These are phyloP conservation scores for Globodera ellingtonae DNA, from an alignment of 1,140 invertebrate species.

Conservation along the genomic window DNA sequence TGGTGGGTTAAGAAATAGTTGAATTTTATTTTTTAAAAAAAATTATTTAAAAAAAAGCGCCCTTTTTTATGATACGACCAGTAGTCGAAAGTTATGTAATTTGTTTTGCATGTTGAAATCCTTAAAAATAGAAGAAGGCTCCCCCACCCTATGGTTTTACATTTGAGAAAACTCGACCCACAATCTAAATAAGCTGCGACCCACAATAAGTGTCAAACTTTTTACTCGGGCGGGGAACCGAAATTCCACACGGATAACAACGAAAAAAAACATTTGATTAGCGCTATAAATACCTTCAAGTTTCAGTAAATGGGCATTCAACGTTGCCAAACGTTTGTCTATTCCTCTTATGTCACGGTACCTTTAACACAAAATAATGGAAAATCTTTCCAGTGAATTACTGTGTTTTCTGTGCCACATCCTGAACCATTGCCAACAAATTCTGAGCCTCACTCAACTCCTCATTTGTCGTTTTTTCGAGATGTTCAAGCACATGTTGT, in stretches of 20 bases:
- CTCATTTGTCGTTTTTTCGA: slow-evolving; percentile 42
- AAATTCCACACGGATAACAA: background rate
- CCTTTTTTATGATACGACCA: no score
- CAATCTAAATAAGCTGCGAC: no score
- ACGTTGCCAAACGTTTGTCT: slow-evolving; percentile 42
- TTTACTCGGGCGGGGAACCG: no score
- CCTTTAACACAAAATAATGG: slow-evolving; percentile 6
- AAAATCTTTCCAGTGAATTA: background rate
- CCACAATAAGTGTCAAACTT: no score
- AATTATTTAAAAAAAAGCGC: no score
- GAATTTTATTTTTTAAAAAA: no score
- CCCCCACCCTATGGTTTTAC: no score
- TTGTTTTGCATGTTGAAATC: no score
- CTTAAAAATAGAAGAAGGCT: no score
- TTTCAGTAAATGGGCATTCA: slow-evolving; percentile 30
- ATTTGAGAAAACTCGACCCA: no score
- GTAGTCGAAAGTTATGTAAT: no score
- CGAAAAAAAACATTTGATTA: background rate
- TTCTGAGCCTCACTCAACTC: slow-evolving; percentile 31
- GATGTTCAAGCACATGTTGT: slow-evolving; percentile 41
- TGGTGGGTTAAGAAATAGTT: no score
- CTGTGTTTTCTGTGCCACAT: slow-evolving; percentile 31
- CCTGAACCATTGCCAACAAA: slow-evolving; percentile 37
- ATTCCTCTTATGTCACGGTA: slow-evolving; percentile 52
- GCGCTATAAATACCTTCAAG: slow-evolving; percentile 35